phyloP scores from a whole-genome alignment of 2,888 invertebrate genomes.

The Nymphalis polychloros region DNA sequence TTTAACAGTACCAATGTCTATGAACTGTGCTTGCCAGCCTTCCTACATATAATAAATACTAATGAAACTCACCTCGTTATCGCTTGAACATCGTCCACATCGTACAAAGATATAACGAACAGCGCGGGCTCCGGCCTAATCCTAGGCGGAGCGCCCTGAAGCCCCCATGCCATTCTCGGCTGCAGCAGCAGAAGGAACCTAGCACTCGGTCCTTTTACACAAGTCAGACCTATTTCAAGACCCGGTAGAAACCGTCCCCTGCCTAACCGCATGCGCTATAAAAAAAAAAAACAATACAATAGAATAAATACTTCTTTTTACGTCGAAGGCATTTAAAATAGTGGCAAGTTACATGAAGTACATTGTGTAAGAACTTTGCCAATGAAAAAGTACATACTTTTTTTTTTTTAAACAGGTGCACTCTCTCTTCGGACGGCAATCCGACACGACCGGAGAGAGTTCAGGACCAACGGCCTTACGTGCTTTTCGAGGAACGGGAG shows the following conservation, averaged over 20 bases:
- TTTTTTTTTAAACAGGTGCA: no score
- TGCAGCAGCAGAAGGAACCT: constrained; percentile 58
- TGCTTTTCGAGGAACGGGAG: no score
- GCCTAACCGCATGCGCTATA: constrained; percentile 59
- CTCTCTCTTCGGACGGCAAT: no score
- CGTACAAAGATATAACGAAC: constrained; percentile 60
- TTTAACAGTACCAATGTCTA: no score
- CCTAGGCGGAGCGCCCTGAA: constrained; percentile 56
- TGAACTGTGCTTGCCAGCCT: no score
- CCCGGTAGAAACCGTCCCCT: constrained; percentile 57
- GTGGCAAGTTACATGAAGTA: no score
- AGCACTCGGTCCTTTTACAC: constrained; percentile 60
- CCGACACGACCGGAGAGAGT: no score
- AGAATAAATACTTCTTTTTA: not conserved
- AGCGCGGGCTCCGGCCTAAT: constrained; percentile 60
- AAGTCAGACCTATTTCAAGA: constrained; percentile 60
- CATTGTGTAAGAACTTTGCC: no score
- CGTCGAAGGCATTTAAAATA: no score
- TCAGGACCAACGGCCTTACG: no score
- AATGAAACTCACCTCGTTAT: constrained; percentile 50
- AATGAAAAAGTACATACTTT: no score
- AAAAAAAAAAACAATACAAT: not conserved
- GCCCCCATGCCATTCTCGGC: constrained; percentile 64
- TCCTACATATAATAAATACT: no score
- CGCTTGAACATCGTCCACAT: constrained; percentile 53